A percentile compares a stretch with the other conserved stretches of the same genome.
Conservation (phyloP, 2,888 invertebrate genomes). For the Xestoiulus laeticollis region DNA sequence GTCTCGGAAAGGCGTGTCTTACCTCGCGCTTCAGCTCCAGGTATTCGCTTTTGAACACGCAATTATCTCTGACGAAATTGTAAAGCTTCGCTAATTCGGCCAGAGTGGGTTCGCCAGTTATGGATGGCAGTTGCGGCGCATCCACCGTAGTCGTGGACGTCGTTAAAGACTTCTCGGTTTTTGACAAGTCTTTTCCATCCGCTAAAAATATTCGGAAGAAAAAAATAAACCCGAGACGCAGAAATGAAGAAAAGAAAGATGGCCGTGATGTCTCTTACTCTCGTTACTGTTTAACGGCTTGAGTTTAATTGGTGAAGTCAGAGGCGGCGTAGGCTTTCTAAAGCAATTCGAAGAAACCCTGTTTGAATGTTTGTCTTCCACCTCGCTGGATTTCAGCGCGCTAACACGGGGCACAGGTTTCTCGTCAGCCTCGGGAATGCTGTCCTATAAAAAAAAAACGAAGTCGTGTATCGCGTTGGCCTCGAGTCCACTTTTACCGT, state of each 20-base stretch:
- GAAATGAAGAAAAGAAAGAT: no score
- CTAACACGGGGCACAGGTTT: background rate
- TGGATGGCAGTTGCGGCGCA: background rate
- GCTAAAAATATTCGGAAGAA: background rate
- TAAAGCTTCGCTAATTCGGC: slow-evolving; percentile 28
- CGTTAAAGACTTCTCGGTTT: background rate
- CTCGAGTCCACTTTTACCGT: no score
- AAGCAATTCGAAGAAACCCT: slow-evolving; percentile 11
- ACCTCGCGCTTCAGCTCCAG: slow-evolving; percentile 49
- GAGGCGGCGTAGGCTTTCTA: background rate
- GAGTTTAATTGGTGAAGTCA: slow-evolving; percentile 27
- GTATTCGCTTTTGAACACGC: background rate
- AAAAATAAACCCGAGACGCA: background rate
- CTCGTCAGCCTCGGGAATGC: slow-evolving; percentile 48
- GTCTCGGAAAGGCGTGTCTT: background rate
- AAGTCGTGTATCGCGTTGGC: no score
- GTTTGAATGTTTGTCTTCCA: background rate
- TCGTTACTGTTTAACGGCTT: background rate
- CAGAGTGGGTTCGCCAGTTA: slow-evolving; percentile 30
- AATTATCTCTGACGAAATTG: background rate
- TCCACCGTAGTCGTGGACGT: background rate
- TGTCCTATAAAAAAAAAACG: slow-evolving; percentile 30
- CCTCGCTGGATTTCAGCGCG: background rate
- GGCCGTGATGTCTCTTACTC: background rate
- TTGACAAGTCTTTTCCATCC: background rate